These are phyloP conservation scores for Oryzias curvinotus DNA, from an alignment of 2,113 vertebrate species.

Conservation along the genomic window DNA sequence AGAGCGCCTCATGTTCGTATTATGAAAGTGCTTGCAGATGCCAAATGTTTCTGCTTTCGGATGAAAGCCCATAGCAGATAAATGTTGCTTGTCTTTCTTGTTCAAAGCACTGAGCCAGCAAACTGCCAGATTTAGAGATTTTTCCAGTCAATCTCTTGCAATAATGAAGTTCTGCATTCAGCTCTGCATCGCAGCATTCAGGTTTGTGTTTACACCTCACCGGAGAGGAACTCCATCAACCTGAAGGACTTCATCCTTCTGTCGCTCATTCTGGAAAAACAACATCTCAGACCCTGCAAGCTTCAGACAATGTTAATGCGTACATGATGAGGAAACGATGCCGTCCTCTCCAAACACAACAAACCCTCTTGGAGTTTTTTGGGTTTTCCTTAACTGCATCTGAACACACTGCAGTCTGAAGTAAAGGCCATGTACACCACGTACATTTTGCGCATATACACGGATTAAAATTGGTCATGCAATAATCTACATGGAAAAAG, in stretches of 20 bases:
- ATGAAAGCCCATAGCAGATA: slow-evolving; percentile 62
- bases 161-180: slow-evolving; percentile 68
- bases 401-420: neutral
- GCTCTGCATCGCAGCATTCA: neutral
- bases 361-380: too few relatives aligned
- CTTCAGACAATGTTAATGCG: too few relatives aligned
- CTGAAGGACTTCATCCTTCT: too few relatives aligned
- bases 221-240: too few relatives aligned
- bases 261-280: too few relatives aligned
- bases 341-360: too few relatives aligned
- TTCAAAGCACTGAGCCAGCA: slow-evolving; percentile 62
- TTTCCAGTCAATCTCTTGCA: slow-evolving; percentile 74
- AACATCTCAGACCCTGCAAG: too few relatives aligned
- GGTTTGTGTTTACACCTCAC: too few relatives aligned
- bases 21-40: slow-evolving; percentile 72
- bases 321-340: too few relatives aligned
- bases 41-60: slow-evolving; percentile 66
- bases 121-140: slow-evolving; percentile 66
- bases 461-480: too few relatives aligned
- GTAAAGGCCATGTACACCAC: neutral
- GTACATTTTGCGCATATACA: too few relatives aligned
- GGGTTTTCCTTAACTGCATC: neutral
- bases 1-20: slow-evolving; percentile 55
- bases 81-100: slow-evolving; percentile 73
- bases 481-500: too few relatives aligned